These are phyloP conservation scores for Automeris io DNA, from an alignment of 2,888 invertebrate genomes.

Conservation along the genomic window DNA sequence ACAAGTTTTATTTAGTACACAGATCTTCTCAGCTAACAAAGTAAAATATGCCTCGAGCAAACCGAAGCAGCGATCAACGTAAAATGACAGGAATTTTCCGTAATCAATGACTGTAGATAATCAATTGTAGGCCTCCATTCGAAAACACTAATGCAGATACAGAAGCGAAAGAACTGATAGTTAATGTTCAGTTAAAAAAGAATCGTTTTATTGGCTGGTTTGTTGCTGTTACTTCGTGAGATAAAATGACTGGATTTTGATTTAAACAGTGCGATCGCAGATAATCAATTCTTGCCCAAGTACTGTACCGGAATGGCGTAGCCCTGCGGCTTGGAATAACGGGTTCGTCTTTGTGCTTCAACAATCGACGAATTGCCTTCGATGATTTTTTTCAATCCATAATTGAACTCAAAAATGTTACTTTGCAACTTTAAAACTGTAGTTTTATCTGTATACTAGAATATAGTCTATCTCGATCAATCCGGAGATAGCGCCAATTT, in stretches of 20 bases:
- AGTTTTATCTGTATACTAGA: too few species aligned
- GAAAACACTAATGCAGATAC: neutral
- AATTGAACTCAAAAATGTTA: too few species aligned
- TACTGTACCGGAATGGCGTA: constrained; percentile 19
- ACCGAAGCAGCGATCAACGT: neutral
- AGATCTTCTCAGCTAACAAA: neutral
- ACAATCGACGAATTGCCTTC: constrained; percentile 11
- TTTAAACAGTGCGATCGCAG: constrained; percentile 24
- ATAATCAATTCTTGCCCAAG: constrained; percentile 28
- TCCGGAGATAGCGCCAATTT: too few species aligned
- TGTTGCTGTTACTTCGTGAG: neutral
- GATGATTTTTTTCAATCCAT: too few species aligned
- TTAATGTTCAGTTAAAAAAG: neutral
- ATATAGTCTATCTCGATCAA: too few species aligned
- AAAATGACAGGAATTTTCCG: constrained; percentile 1
- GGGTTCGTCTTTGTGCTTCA: constrained; percentile 20
- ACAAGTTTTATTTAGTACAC: neutral
- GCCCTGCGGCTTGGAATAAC: constrained; percentile 26
- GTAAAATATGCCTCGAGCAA: neutral
- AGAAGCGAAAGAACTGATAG: neutral
- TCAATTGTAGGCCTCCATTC: neutral
- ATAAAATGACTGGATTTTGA: constrained; percentile 7
- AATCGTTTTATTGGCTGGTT: neutral
- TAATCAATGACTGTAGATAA: neutral
- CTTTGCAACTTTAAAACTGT: too few species aligned